phyloP scores from a whole-genome alignment of 92 coral and sea anemone species.

The Palythoa grandis region DNA sequence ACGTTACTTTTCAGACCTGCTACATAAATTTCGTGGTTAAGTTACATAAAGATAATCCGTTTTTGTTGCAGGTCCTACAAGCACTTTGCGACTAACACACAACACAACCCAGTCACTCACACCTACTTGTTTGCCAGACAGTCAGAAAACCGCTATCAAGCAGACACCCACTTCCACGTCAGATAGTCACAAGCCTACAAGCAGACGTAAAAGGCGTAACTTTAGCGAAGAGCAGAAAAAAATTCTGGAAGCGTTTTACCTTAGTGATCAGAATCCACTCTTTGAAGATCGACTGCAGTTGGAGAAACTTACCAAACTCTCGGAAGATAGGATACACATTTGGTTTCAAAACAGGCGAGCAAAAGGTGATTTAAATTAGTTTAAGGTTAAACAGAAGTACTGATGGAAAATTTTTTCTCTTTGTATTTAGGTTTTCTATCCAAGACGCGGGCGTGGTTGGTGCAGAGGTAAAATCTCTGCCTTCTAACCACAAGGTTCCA shows the following conservation, averaged over 20 bases:
- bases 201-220: constrained; percentile 34
- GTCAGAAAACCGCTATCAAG: neutral
- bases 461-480: no score
- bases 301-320: constrained; percentile 34
- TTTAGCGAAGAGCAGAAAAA: constrained; percentile 25
- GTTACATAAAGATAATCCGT: neutral
- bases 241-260: constrained; percentile 26
- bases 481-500: no score
- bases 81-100: neutral
- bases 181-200: constrained; percentile 4
- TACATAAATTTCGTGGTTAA: no score
- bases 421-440: no score
- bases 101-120: neutral
- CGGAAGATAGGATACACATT: constrained; percentile 37
- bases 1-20: no score
- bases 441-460: no score
- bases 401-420: neutral
- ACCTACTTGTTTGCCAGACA: neutral
- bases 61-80: neutral
- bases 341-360: constrained; percentile 50
- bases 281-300: constrained; percentile 27
- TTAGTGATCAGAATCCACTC: constrained; percentile 23
- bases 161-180: neutral
- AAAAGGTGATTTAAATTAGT: constrained; percentile 4
- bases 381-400: neutral